Evolutionary conservation across 2,113 vertebrate species (phyloP).

Genomic region (Pogonocichla stellata): DNA sequence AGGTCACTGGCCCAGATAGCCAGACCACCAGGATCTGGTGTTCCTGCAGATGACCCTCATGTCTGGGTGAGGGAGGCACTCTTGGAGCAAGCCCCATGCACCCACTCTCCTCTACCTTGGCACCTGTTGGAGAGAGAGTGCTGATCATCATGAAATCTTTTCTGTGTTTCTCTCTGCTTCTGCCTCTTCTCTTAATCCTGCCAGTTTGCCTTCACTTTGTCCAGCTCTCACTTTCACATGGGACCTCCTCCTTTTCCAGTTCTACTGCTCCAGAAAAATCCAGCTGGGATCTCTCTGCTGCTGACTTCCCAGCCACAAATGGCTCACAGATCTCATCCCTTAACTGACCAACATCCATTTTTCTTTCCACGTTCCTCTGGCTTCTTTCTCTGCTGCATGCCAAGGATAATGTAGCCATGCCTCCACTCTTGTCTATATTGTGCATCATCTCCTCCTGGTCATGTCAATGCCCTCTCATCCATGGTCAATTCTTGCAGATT

Average conservation of each 20-base stretch:
- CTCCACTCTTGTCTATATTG: background rate
- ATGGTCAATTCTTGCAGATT: background rate
- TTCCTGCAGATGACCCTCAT: background rate
- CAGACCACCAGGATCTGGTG: background rate
- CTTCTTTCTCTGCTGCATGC: background rate
- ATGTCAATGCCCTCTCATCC: background rate
- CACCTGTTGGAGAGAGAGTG: background rate
- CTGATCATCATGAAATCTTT: background rate
- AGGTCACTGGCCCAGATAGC: background rate
- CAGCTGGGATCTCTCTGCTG: background rate
- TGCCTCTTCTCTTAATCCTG: background rate
- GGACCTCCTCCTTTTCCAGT: background rate
- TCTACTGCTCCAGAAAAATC: background rate
- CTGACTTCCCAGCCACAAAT: background rate
- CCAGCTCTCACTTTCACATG: background rate
- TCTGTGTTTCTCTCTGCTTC: background rate
- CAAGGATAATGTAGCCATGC: background rate
- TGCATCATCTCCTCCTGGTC: background rate
- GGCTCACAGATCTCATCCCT: background rate
- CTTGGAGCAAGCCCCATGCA: background rate
- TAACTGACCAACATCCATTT: background rate
- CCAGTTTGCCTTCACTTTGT: background rate
- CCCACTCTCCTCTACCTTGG: background rate
- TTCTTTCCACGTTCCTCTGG: background rate
- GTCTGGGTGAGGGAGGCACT: background rate